These are phyloP conservation scores for Ariopsis seemanni DNA, from an alignment of 2,113 vertebrate species.

Conservation along the genomic window DNA sequence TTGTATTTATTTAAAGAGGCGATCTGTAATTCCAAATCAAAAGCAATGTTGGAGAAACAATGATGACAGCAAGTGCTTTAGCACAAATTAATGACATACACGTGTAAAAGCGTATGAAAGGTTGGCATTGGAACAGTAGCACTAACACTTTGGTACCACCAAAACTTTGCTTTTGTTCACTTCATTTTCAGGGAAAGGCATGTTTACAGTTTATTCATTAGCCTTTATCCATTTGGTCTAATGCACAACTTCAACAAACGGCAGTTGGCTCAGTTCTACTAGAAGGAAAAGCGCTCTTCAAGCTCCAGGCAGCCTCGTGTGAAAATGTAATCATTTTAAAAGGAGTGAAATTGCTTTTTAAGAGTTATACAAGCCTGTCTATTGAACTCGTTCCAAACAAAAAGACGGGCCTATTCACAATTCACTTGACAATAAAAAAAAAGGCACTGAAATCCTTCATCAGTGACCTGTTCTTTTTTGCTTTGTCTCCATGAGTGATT, in stretches of 20 bases:
- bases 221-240: constrained; percentile 29
- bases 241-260: constrained; percentile 18
- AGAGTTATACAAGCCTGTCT: constrained; percentile 27
- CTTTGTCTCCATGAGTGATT: not conserved
- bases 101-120: constrained; percentile 28
- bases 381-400: constrained; percentile 10
- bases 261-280: constrained; percentile 20
- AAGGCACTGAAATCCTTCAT: constrained; percentile 31
- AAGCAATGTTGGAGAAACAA: constrained; percentile 30
- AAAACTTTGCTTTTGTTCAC: constrained; percentile 18
- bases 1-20: constrained; percentile 12
- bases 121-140: constrained; percentile 23
- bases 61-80: constrained; percentile 44
- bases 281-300: constrained; percentile 7
- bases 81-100: constrained; percentile 48
- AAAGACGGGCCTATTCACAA: constrained; percentile 19
- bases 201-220: constrained; percentile 25
- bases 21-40: constrained; percentile 32
- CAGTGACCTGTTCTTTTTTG: not conserved
- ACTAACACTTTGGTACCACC: constrained; percentile 22
- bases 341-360: constrained; percentile 36
- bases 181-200: not conserved
- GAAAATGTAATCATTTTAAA: constrained; percentile 25
- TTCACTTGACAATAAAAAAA: not conserved
- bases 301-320: constrained; percentile 4